Conservation (phyloP, 2,888 invertebrate genomes). For the Mimas tiliae region DNA sequence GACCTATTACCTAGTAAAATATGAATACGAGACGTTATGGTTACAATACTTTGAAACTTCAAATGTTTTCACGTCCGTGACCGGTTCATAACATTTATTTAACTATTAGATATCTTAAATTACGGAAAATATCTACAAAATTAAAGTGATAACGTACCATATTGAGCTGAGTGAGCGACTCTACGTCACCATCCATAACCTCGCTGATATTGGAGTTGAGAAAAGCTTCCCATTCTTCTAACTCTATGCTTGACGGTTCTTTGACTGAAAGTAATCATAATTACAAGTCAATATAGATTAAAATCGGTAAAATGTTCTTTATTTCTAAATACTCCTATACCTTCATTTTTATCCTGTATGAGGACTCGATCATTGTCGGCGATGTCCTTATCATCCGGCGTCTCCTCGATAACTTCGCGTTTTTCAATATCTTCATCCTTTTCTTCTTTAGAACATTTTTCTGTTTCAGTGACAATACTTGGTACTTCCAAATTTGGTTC, state of each 20-base stretch:
- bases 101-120: too few species aligned
- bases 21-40: too few species aligned
- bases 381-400: conserved; percentile 68
- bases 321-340: conserved; percentile 40
- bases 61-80: too few species aligned
- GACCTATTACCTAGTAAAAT: too few species aligned
- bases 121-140: too few species aligned
- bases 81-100: too few species aligned
- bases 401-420: conserved; percentile 75
- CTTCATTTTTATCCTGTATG: conserved; percentile 65
- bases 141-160: conserved; percentile 72
- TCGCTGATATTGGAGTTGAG: conserved; percentile 92
- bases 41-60: too few species aligned
- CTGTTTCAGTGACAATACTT: conserved; percentile 55
- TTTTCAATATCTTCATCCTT: conserved; percentile 76
- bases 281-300: conserved; percentile 7
- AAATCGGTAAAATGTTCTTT: not conserved
- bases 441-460: conserved; percentile 71
- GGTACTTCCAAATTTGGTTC: conserved; percentile 72
- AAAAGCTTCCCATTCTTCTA: conserved; percentile 95
- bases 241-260: conserved; percentile 88
- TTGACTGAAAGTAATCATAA: conserved; percentile 56
- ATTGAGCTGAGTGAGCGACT: conserved; percentile 89
- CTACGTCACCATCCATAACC: conserved; percentile 91
- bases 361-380: conserved; percentile 70